Evolutionary conservation across 2,113 vertebrate species (phyloP), one percentile per base, ranked within the genome.

Genomic region (Phyllostomus hastatus): DNA sequence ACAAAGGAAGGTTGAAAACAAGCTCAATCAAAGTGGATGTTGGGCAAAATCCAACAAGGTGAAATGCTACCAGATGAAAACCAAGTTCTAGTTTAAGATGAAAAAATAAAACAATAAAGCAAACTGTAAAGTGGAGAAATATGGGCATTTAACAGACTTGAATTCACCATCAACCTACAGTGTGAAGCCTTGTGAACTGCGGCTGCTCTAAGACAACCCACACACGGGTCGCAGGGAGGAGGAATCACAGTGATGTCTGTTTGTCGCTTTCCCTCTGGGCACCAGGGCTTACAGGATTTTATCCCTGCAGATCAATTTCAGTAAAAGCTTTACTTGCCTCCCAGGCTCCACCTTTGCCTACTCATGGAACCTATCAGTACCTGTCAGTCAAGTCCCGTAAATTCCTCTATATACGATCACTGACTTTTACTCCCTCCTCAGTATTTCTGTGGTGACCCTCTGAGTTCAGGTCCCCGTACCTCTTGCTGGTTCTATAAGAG

Each of bases 61-160:
- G 26, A 79, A 75, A 31, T 69, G 10, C 43, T 17, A 57, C 43
- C 19, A 8, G 82, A 50, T 24, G 43, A 88, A 88, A 90, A 59
- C 46, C 43, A 48, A 76, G 38, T 67, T 64, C 76, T 52, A 17
- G 24, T 48, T 91, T 33, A 61, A n/a, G 50, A 35, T 33, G 67
- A 75, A 82, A 31, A 67, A 66, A 48, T 5, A 38, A n/a, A 43
- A 66, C 15, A 24, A 64, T 31, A 75, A 43, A 89, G 46, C 33
- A 38, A n/a, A 85, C 52, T 17, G 26, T n/a, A 67, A 66, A 50
- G 20, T 4, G 54, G 38, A 26, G 46, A 43, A 4, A 15, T 2
- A 3, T 26, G 57, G 46, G 28, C 2, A 0, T 50, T n/a, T 16
- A 76, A 78, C 52, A 6, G 64, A 57, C 26, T 2, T 0, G 1